Percentiles rank a stretch among this genome's conserved stretches.
phyloP scores from a whole-genome alignment of 2,113 vertebrate species.

The Cardinalis cardinalis region DNA sequence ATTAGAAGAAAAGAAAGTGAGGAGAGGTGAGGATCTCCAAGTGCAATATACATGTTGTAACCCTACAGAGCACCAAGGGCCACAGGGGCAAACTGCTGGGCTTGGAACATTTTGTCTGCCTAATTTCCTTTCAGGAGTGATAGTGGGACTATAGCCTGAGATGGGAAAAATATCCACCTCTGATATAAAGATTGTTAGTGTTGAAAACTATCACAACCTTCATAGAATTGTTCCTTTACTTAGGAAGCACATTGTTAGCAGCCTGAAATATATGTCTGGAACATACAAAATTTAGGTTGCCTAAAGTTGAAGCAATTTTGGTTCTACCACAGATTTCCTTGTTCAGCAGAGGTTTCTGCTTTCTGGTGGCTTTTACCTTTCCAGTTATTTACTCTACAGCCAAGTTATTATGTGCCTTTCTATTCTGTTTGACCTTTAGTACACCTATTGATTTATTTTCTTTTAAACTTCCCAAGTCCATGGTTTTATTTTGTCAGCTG shows the following conservation, averaged over 20 bases:
- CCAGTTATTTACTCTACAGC: not conserved
- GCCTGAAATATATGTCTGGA: not conserved
- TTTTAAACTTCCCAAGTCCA: not conserved
- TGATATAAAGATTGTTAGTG: not conserved
- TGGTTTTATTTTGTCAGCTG: not conserved
- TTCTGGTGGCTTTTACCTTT: slow-evolving; percentile 9
- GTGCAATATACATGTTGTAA: not conserved
- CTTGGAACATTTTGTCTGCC: not conserved
- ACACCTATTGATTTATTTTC: slow-evolving; percentile 27
- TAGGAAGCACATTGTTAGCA: not conserved
- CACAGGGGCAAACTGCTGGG: slow-evolving; percentile 9
- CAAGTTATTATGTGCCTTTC: not conserved
- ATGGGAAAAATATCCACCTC: not conserved
- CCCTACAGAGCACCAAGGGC: not conserved
- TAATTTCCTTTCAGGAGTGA: not conserved
- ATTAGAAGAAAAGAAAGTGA: slow-evolving; percentile 7
- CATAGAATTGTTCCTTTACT: not conserved
- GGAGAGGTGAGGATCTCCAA: not conserved
- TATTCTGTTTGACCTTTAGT: slow-evolving; percentile 22
- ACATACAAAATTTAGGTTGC: not conserved
- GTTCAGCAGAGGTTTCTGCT: not conserved
- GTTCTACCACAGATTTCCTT: not conserved
- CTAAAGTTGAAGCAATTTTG: not conserved
- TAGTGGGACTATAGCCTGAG: not conserved
- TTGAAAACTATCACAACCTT: not conserved